Evolutionary conservation across 2,888 invertebrate species (phyloP).

Genomic region (Hydrotaea cyrtoneurina): DNA sequence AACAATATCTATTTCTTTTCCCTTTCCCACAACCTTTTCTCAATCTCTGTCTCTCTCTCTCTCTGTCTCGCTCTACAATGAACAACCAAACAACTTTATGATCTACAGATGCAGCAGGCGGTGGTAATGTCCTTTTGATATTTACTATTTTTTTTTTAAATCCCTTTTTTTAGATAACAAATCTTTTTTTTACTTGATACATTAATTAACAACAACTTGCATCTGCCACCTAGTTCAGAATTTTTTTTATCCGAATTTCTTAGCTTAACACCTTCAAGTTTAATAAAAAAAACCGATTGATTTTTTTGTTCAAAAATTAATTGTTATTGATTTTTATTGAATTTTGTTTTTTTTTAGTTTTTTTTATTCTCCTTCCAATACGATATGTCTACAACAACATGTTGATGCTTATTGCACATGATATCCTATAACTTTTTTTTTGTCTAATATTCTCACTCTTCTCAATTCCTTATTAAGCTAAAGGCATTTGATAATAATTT

Average conservation of each 20-base stretch:
- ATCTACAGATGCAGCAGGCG: constrained; percentile 79
- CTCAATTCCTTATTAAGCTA: constrained; percentile 2
- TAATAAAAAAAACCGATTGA: background rate
- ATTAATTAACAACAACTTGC: constrained; percentile 48
- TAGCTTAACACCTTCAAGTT: constrained; percentile 15
- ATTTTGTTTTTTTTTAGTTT: constrained; percentile 1
- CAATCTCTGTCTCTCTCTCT: constrained; percentile 30
- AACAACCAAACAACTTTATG: constrained; percentile 68
- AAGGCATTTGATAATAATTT: constrained; percentile 1
- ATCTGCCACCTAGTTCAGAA: constrained; percentile 54
- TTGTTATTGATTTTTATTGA: background rate
- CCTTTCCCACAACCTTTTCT: constrained; percentile 31
- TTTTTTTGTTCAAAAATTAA: constrained; percentile 15
- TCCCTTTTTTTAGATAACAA: constrained; percentile 14
- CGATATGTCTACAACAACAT: background rate
- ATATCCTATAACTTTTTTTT: constrained; percentile 5
- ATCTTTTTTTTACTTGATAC: constrained; percentile 12
- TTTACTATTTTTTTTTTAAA: constrained; percentile 35
- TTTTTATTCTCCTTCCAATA: background rate
- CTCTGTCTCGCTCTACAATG: constrained; percentile 34
- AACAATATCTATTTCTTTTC: constrained; percentile 55
- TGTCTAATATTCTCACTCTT: background rate
- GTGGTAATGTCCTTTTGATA: constrained; percentile 72
- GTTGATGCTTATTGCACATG: constrained; percentile 54
- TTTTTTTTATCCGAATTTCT: background rate